Evolutionary conservation across 2,797 vertebrate genomes (phyloP).

Genomic region (Tympanoctomys barrerae): DNA sequence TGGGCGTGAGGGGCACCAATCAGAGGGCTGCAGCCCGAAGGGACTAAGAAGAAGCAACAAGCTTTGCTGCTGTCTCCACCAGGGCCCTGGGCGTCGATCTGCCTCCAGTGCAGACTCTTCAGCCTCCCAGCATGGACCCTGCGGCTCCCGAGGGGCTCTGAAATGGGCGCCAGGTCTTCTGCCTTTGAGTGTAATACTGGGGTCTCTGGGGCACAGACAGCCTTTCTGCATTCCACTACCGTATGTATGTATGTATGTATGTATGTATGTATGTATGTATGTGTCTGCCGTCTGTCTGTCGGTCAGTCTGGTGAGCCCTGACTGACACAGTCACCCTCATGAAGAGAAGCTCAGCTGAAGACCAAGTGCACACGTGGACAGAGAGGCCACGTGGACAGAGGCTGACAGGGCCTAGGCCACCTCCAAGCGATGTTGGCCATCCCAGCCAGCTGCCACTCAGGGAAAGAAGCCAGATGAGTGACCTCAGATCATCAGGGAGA

Average conservation of each 20-base stretch:
- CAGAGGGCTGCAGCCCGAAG: background rate
- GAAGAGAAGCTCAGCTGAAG: background rate
- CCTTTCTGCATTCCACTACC: background rate
- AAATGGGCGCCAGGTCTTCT: background rate
- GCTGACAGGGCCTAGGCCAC: background rate
- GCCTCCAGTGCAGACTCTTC: background rate
- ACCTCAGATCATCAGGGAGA: background rate
- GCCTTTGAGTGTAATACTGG: background rate
- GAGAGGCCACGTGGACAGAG: background rate
- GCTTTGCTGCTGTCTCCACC: background rate
- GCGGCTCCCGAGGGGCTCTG: background rate
- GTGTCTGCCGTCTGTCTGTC: background rate
- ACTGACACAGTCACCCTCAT: background rate
- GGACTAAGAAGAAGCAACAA: background rate
- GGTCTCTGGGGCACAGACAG: background rate
- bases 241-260: background rate
- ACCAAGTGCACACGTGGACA: background rate
- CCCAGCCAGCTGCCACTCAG: background rate
- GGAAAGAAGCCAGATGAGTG: background rate
- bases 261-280: background rate
- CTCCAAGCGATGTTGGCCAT: background rate
- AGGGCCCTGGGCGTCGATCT: background rate
- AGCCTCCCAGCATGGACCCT: background rate
- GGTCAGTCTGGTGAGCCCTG: background rate
- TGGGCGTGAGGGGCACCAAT: background rate